phyloP scores from a whole-genome alignment of 1,140 invertebrate genomes.

The Ostrea edulis region DNA sequence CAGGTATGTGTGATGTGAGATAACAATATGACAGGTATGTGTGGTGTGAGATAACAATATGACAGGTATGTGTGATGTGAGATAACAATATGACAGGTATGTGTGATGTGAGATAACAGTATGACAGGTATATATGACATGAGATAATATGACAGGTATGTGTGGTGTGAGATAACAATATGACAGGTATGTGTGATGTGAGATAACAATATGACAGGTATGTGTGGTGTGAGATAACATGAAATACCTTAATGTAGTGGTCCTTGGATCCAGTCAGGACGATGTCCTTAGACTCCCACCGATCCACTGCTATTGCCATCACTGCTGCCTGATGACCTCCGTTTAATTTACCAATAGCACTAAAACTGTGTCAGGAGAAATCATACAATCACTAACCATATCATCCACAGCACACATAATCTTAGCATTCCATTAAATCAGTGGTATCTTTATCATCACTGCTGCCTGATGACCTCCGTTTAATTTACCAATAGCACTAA shows the following conservation, averaged over 20 bases:
- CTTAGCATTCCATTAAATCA: background rate
- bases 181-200: no score
- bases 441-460: conserved; percentile 85
- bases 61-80: no score
- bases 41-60: no score
- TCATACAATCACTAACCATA: background rate
- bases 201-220: no score
- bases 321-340: conserved; percentile 93
- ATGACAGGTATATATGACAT: no score
- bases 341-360: conserved; percentile 87
- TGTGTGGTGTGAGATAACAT: background rate
- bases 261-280: conserved; percentile 93
- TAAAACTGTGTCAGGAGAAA: conserved; percentile 80
- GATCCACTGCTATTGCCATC: conserved; percentile 88
- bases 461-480: conserved; percentile 92
- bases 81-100: no score
- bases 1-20: no score
- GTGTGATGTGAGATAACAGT: no score
- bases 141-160: no score
- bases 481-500: conserved; percentile 87
- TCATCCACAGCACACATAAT: background rate
- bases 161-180: no score
- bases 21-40: no score
- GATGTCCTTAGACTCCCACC: conserved; percentile 80
- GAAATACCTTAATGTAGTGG: conserved; percentile 86